Evolutionary conservation across 53 echinoderm and acorn worm species (phyloP), one percentile per base, ranked within the genome.

Genomic region (Pentamera pediparva): DNA sequence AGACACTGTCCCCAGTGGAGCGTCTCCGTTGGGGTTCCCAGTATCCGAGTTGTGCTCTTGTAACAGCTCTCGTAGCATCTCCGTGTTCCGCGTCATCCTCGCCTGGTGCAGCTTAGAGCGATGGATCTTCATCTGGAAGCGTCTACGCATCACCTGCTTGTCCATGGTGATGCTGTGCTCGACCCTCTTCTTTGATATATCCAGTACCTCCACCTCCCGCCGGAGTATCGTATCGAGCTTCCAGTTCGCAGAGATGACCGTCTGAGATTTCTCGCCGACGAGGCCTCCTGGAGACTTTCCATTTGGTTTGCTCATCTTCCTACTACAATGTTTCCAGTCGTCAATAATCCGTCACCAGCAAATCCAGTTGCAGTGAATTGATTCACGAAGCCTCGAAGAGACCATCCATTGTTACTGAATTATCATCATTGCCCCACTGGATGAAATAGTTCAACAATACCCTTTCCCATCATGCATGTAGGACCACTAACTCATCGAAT

Each of bases 261-360:
- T 75, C 40, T 96, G 98, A 18, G 98, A 96, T 69, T 90, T 96
- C 69, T 96, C 98, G 8, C 93, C 93, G 10, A 93, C 93, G 52
- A 93, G 75, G 7, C 76, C 81, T 2, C 86, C 73, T 37, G 82
- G 82, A 80, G 74, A 81, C 69, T 83, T 82, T 27, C 79, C 37
- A 36, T 70, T 81, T 17, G 86, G n/a, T n/a, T n/a, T n/a, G n/a
- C n/a, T n/a, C n/a, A n/a, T n/a, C n/a, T n/a, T n/a, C n/a, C n/a
- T n/a, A n/a, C n/a, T n/a, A n/a, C n/a, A n/a, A n/a, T n/a, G n/a
- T n/a, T n/a, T n/a, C n/a, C n/a, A n/a, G n/a, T n/a, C n/a, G n/a
- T n/a, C n/a, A n/a, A n/a, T n/a, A n/a, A n/a, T n/a, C n/a, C n/a
- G n/a, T n/a, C n/a, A n/a, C n/a, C n/a, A n/a, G n/a, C n/a, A n/a